phyloP scores from a whole-genome alignment of 2,888 invertebrate genomes.

The Kryphioiulus occultus region DNA sequence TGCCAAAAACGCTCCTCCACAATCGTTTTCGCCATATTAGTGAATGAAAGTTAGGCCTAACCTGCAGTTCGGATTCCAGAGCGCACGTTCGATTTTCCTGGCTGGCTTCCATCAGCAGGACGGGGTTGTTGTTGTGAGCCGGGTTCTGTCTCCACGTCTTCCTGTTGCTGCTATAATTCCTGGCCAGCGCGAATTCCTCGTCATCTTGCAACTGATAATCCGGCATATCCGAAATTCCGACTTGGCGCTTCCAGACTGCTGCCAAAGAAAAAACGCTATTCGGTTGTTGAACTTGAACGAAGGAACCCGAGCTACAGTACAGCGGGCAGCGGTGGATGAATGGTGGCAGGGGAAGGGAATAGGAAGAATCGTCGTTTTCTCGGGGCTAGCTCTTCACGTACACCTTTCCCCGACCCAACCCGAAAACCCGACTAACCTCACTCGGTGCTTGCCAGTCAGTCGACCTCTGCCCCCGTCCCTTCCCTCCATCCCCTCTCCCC shows the following conservation, averaged over 20 bases:
- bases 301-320: too few species aligned
- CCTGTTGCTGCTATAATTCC: neutral
- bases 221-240: neutral
- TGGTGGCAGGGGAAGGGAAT: neutral
- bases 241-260: neutral
- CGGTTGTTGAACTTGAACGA: neutral
- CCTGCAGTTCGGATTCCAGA: neutral
- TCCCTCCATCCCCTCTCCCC: neutral
- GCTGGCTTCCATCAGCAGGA: neutral
- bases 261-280: neutral
- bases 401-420: conserved; percentile 15
- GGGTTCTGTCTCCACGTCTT: neutral
- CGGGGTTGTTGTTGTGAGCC: neutral
- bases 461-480: neutral
- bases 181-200: neutral
- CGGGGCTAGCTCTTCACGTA: neutral
- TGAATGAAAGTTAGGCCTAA: neutral
- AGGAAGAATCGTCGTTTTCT: neutral
- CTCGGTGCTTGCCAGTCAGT: neutral
- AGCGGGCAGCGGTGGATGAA: neutral
- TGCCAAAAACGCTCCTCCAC: too few species aligned
- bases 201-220: conserved; percentile 16
- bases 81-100: conserved; percentile 3
- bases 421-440: conserved; percentile 29
- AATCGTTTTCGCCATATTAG: too few species aligned